Evolutionary conservation across 2,113 vertebrate genomes (phyloP).

Genomic region (Osmerus mordax): DNA sequence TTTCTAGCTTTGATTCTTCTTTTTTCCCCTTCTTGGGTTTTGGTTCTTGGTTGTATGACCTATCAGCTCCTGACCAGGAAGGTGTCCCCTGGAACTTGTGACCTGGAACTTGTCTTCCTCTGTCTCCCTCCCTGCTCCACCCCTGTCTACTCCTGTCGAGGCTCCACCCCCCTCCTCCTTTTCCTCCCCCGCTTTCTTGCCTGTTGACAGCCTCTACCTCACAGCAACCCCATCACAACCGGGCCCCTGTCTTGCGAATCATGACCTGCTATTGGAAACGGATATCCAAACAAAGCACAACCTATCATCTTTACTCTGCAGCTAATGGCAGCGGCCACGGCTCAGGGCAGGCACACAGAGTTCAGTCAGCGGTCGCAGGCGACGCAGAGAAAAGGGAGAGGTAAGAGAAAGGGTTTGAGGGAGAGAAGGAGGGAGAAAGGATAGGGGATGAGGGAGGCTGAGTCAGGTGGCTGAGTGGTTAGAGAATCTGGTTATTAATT

Average conservation of each 20-base stretch:
- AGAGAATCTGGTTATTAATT: too few species aligned
- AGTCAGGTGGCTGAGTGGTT: constrained; percentile 9
- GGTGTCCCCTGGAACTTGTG: too few species aligned
- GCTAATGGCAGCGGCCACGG: constrained; percentile 53
- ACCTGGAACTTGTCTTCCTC: too few species aligned
- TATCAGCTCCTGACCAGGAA: too few species aligned
- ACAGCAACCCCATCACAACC: constrained; percentile 46
- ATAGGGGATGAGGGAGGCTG: not conserved
- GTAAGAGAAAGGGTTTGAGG: constrained; percentile 16
- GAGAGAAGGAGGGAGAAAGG: not conserved
- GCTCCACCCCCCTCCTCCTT: not conserved
- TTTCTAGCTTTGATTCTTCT: not conserved
- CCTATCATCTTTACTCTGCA: constrained; percentile 59
- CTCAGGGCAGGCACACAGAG: constrained; percentile 38
- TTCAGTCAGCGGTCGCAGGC: constrained; percentile 59
- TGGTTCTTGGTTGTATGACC: too few species aligned
- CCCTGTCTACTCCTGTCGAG: too few species aligned
- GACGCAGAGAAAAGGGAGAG: constrained; percentile 31
- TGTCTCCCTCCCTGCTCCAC: too few species aligned
- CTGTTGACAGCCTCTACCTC: constrained; percentile 34
- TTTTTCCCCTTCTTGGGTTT: not conserved
- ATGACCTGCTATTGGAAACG: constrained; percentile 52
- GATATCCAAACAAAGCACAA: constrained; percentile 61
- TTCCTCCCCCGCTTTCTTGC: constrained; percentile 10
- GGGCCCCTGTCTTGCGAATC: constrained; percentile 36